A percentile compares a stretch with the other conserved stretches of the same genome.
Conservation (phyloP, 2,888 invertebrate genomes). For the Agonum fuliginosum region DNA sequence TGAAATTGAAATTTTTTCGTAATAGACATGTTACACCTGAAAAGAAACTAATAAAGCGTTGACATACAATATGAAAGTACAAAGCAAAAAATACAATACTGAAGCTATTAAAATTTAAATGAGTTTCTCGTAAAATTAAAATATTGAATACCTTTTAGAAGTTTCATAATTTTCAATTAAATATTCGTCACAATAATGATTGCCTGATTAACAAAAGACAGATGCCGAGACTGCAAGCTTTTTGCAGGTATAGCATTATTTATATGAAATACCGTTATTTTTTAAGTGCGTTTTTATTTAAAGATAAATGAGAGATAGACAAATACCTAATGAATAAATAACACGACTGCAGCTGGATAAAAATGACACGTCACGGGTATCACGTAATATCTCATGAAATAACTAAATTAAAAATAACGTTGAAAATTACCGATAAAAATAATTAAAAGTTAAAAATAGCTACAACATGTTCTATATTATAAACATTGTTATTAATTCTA, state of each 20-base stretch:
- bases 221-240: neutral
- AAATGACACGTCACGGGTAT: conserved; percentile 16
- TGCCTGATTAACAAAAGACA: neutral
- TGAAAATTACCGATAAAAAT: neutral
- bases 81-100: neutral
- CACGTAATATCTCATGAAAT: conserved; percentile 27
- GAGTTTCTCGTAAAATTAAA: neutral
- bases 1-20: neutral
- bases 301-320: conserved; percentile 22
- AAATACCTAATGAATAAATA: conserved; percentile 13
- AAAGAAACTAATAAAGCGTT: neutral
- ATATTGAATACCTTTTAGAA: neutral
- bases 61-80: too few species aligned
- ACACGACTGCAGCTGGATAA: conserved; percentile 6
- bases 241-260: neutral
- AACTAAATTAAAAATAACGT: conserved; percentile 27
- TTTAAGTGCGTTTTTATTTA: conserved; percentile 29
- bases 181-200: neutral
- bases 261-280: neutral
- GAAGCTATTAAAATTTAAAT: neutral
- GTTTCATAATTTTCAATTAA: neutral
- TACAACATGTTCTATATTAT: conserved; percentile 1
- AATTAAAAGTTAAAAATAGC: neutral
- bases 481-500: neutral
- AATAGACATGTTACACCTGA: neutral